Evolutionary conservation across 2,888 invertebrate species (phyloP).

Genomic region (Euzetes globulus): DNA sequence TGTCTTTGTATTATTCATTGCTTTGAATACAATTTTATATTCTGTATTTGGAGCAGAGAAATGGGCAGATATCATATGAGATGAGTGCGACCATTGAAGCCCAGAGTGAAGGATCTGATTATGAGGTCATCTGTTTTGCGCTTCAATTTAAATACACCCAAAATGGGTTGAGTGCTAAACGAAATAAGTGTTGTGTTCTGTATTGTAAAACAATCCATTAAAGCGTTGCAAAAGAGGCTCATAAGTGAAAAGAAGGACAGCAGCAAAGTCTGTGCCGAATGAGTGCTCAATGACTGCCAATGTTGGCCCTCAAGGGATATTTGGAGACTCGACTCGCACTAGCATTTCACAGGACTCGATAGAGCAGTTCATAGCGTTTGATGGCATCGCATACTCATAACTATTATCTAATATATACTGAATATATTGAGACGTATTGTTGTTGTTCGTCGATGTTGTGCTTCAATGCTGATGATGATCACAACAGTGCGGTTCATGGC

Average conservation of each 20-base stretch:
- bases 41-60: slow-evolving; percentile 25
- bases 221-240: slow-evolving; percentile 13
- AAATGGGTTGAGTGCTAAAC: slow-evolving; percentile 24
- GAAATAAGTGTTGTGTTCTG: not conserved
- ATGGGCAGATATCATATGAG: not conserved
- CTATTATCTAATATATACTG: not conserved
- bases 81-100: slow-evolving; percentile 20
- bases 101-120: slow-evolving; percentile 8
- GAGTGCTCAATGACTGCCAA: slow-evolving; percentile 2
- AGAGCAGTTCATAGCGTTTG: slow-evolving; percentile 2
- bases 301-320: slow-evolving; percentile 27
- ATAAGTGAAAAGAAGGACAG: slow-evolving; percentile 27
- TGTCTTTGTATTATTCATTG: slow-evolving; percentile 17
- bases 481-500: slow-evolving; percentile 11
- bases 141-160: slow-evolving; percentile 20
- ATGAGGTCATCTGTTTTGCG: slow-evolving; percentile 16
- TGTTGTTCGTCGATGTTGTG: slow-evolving; percentile 17
- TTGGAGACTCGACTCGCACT: not conserved
- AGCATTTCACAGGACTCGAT: slow-evolving; percentile 1
- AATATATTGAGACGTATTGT: slow-evolving; percentile 18
- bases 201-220: slow-evolving; percentile 25
- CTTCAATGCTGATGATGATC: slow-evolving; percentile 24
- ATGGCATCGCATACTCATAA: not conserved
- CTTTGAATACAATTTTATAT: not conserved
- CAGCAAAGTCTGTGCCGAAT: not conserved